A percentile compares a stretch with the other conserved stretches of the same genome.
Evolutionary conservation across 2,113 vertebrate species (phyloP).

Genomic region (Gobius niger): DNA sequence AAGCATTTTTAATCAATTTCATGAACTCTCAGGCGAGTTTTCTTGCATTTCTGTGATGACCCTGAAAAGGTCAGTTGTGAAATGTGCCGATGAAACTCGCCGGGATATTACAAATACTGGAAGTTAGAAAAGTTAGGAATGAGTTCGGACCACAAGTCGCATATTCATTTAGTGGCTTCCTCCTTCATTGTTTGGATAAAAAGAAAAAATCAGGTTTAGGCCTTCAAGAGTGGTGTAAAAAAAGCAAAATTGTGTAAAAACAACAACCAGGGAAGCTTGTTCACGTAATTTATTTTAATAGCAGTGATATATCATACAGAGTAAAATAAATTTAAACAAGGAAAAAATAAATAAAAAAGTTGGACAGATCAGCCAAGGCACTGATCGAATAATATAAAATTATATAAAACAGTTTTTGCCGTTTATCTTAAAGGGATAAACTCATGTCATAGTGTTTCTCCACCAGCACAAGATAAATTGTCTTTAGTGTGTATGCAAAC

Average conservation of each 20-base stretch:
- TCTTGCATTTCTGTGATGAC: too few species aligned
- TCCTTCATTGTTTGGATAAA: too few species aligned
- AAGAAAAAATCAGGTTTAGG: too few species aligned
- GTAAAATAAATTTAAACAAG: constrained; percentile 60
- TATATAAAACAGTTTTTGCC: constrained; percentile 36
- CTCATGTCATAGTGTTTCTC: constrained; percentile 20
- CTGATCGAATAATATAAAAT: constrained; percentile 31
- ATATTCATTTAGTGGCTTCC: too few species aligned
- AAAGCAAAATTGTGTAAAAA: neutral
- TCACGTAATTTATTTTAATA: constrained; percentile 60
- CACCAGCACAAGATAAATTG: constrained; percentile 26
- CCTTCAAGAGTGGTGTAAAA: neutral
- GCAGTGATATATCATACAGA: constrained; percentile 33
- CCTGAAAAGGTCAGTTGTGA: too few species aligned
- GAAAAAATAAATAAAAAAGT: constrained; percentile 54
- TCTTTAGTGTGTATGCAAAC: constrained; percentile 5
- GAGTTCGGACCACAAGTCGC: too few species aligned
- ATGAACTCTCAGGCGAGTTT: too few species aligned
- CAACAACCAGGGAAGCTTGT: neutral
- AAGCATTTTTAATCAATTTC: too few species aligned
- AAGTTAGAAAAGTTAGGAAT: too few species aligned
- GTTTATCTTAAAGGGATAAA: constrained; percentile 18
- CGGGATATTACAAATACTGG: too few species aligned
- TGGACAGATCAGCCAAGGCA: constrained; percentile 13
- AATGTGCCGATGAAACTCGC: too few species aligned